phyloP scores from a whole-genome alignment of 1,140 invertebrate genomes.

The Bombus breviceps region DNA sequence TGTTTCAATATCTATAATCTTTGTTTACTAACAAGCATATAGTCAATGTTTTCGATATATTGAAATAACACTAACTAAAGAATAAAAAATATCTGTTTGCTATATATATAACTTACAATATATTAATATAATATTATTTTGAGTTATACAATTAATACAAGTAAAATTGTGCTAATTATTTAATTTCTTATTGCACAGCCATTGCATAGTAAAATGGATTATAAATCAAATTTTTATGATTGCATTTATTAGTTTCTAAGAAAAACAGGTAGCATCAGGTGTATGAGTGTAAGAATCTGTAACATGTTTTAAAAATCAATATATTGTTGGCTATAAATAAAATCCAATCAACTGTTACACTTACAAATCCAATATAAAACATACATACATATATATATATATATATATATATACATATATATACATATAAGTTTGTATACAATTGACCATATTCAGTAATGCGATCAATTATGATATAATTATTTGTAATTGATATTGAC shows the following conservation, averaged over 20 bases:
- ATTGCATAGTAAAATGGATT: constrained; percentile 25
- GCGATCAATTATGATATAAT: constrained; percentile 17
- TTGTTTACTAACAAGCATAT: not conserved
- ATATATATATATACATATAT: constrained; percentile 27
- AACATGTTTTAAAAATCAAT: constrained; percentile 48
- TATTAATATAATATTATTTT: constrained; percentile 33
- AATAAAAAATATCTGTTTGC: constrained; percentile 6
- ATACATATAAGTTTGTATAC: constrained; percentile 28
- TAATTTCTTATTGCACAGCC: constrained; percentile 31
- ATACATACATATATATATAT: constrained; percentile 26
- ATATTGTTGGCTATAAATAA: constrained; percentile 45
- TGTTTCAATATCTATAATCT: constrained; percentile 9
- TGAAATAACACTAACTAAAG: constrained; percentile 16
- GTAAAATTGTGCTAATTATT: constrained; percentile 29
- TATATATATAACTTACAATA: constrained; percentile 6
- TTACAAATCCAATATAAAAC: constrained; percentile 16
- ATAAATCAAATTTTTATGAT: constrained; percentile 20
- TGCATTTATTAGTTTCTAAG: constrained; percentile 39
- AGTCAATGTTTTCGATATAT: not conserved
- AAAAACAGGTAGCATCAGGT: not conserved
- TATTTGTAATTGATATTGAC: constrained; percentile 53
- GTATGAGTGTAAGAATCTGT: not conserved
- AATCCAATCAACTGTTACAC: constrained; percentile 36
- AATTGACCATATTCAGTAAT: constrained; percentile 24
- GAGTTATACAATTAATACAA: constrained; percentile 10